A percentile compares a stretch with the other conserved stretches of the same genome.
These are phyloP conservation scores for Philereme vetulata DNA, from an alignment of 2,888 invertebrate species.

Conservation along the genomic window DNA sequence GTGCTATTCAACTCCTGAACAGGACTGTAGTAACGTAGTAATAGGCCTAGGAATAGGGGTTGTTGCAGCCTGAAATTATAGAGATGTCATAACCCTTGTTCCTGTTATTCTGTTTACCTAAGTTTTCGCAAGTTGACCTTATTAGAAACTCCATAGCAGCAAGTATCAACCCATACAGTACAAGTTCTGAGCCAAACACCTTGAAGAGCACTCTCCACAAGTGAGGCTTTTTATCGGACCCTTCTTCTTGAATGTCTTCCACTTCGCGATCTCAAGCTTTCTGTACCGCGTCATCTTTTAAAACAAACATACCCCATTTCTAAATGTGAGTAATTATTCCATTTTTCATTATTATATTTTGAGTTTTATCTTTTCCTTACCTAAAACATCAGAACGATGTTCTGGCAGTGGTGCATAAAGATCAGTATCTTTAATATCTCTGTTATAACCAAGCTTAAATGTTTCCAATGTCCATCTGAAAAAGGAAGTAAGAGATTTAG, in stretches of 20 bases:
- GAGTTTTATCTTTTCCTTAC: constrained; percentile 40
- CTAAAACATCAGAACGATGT: constrained; percentile 85
- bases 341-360: too few species aligned
- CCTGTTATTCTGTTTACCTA: too few species aligned
- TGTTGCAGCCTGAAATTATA: constrained; percentile 82
- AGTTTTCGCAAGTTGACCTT: constrained; percentile 67
- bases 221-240: constrained; percentile 78
- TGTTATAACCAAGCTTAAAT: constrained; percentile 86
- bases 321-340: too few species aligned
- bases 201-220: constrained; percentile 83
- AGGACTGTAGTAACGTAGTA: constrained; percentile 83
- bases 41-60: constrained; percentile 85
- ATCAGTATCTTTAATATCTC: constrained; percentile 87
- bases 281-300: constrained; percentile 85
- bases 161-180: constrained; percentile 85
- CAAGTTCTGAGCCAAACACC: constrained; percentile 85
- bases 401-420: constrained; percentile 87
- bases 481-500: constrained; percentile 17
- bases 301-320: not conserved
- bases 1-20: constrained; percentile 53
- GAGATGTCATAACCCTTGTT: not conserved
- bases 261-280: constrained; percentile 86
- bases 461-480: constrained; percentile 88
- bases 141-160: constrained; percentile 85
- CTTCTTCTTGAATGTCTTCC: constrained; percentile 42